Evolutionary conservation across 1,140 invertebrate genomes (phyloP).

Genomic region (Drosophila arizonae): DNA sequence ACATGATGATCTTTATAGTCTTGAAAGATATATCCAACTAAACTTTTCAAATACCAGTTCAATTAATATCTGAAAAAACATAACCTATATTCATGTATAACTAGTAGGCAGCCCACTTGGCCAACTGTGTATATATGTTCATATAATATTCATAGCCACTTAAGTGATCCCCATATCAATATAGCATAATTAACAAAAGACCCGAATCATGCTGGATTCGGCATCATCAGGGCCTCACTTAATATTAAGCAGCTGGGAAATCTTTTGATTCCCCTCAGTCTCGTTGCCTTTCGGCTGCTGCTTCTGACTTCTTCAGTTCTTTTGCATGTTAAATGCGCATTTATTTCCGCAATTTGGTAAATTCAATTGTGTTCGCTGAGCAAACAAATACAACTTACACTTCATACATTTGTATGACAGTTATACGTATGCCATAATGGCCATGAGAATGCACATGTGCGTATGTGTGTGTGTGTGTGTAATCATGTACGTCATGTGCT

Average conservation of each 20-base stretch:
- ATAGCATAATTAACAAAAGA: not conserved
- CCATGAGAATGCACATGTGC: conserved; percentile 15
- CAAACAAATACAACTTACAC: conserved; percentile 42
- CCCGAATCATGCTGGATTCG: not conserved
- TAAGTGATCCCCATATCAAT: not conserved
- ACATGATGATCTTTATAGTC: too few relatives aligned
- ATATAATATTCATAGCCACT: not conserved
- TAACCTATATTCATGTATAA: too few relatives aligned
- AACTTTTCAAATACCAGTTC: too few relatives aligned
- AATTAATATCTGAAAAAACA: too few relatives aligned
- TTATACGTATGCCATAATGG: conserved; percentile 50
- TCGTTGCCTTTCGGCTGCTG: not conserved
- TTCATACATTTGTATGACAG: conserved; percentile 29
- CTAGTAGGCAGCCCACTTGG: too few relatives aligned
- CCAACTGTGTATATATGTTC: too few relatives aligned
- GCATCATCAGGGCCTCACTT: not conserved
- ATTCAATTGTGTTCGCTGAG: conserved; percentile 49
- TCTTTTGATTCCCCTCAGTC: not conserved
- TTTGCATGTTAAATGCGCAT: conserved; percentile 61
- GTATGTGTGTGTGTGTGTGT: not conserved
- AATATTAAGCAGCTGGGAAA: conserved; percentile 11
- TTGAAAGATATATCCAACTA: too few relatives aligned
- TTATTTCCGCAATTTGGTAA: conserved; percentile 53
- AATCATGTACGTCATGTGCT: too few relatives aligned
- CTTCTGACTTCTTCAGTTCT: not conserved